phyloP scores from a whole-genome alignment of 2,797 vertebrate genomes.

The Rhinella marina region DNA sequence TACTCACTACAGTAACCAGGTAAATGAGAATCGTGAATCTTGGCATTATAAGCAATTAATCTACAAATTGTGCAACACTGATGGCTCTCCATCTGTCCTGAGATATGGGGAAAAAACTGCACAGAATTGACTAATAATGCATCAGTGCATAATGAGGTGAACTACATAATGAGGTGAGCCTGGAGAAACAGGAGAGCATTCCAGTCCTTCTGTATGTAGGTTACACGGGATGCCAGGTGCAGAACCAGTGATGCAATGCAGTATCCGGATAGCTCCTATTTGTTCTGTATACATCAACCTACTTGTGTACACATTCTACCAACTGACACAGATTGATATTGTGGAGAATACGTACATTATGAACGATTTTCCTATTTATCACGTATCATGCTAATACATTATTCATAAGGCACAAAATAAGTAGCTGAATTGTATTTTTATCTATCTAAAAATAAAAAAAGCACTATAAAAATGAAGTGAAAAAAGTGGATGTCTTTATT shows the following conservation, averaged over 20 bases:
- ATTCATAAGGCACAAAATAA: not conserved
- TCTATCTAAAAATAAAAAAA: too few relatives aligned
- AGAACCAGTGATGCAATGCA: conserved; percentile 45
- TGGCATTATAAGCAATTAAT: conserved; percentile 56
- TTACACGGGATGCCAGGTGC: conserved; percentile 59
- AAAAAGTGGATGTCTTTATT: too few relatives aligned
- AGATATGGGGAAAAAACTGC: conserved; percentile 56
- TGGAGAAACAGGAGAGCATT: conserved; percentile 35
- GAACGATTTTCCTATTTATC: not conserved
- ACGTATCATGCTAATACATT: not conserved
- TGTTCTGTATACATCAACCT: conserved; percentile 46
- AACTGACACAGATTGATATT: conserved; percentile 5
- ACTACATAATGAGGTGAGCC: conserved; percentile 61
- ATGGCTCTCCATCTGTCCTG: conserved; percentile 63
- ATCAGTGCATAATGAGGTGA: conserved; percentile 53
- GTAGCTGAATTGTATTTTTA: too few relatives aligned
- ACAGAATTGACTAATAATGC: conserved; percentile 55
- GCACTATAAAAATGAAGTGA: too few relatives aligned
- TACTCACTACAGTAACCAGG: conserved; percentile 40
- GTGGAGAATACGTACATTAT: not conserved
- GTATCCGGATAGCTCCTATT: conserved; percentile 18
- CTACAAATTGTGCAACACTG: conserved; percentile 34
- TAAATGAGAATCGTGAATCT: conserved; percentile 30
- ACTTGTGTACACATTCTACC: conserved; percentile 33
- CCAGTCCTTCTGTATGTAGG: fast-evolving